A percentile compares a stretch with the other conserved stretches of the same genome.
phyloP scores from a whole-genome alignment of 2,888 invertebrate species.

The Drosophila demipolita region DNA sequence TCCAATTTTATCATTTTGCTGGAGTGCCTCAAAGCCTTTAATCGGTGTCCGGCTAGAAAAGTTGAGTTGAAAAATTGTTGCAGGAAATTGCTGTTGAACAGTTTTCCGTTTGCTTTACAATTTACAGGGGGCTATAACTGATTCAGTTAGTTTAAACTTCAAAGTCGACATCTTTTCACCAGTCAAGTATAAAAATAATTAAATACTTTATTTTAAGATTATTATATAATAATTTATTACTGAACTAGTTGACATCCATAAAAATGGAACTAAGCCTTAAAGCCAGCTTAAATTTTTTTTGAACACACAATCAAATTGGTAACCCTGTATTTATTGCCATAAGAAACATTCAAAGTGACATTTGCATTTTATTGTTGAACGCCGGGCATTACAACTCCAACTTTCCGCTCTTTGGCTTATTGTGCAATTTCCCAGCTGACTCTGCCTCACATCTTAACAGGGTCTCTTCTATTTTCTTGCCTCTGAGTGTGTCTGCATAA shows the following conservation, averaged over 20 bases:
- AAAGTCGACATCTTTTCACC: too few species aligned
- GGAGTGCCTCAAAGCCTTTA: constrained; percentile 63
- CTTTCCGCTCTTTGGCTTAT: constrained; percentile 68
- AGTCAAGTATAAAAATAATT: too few species aligned
- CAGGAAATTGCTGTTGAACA: constrained; percentile 61
- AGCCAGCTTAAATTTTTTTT: neutral
- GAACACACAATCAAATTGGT: neutral
- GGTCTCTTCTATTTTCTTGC: constrained; percentile 49
- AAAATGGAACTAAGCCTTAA: neutral
- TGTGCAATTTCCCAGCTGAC: constrained; percentile 60
- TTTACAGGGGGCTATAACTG: constrained; percentile 31
- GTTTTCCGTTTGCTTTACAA: constrained; percentile 41
- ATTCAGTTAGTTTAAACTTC: too few species aligned
- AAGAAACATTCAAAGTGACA: constrained; percentile 68
- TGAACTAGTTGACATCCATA: neutral
- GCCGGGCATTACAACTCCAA: constrained; percentile 64
- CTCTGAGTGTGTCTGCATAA: constrained; percentile 64
- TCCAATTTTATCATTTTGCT: constrained; percentile 53
- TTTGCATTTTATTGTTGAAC: constrained; percentile 75
- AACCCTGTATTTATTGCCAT: constrained; percentile 50
- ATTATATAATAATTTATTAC: neutral
- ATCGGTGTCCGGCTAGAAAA: constrained; percentile 64
- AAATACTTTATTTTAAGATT: too few species aligned
- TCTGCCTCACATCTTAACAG: constrained; percentile 8
- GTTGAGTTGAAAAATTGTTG: constrained; percentile 56